Conservation (phyloP, 1,140 invertebrate genomes). For the Halictus rubicundus region DNA sequence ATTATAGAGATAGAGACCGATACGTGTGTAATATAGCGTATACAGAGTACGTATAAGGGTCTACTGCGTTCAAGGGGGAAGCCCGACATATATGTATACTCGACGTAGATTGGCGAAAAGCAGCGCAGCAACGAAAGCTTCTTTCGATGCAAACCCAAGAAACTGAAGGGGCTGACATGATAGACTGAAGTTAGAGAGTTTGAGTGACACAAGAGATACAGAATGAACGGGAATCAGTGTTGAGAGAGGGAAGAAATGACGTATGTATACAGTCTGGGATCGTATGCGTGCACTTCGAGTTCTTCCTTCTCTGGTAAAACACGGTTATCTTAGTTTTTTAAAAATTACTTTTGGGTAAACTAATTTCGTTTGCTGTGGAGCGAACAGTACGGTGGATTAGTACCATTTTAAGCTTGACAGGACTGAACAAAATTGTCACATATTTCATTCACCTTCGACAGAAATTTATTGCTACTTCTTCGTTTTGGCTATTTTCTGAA, state of each 20-base stretch:
- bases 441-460: too few species aligned
- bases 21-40: slow-evolving; percentile 56
- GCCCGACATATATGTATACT: slow-evolving; percentile 64
- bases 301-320: slow-evolving; percentile 26
- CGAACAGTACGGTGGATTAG: slow-evolving; percentile 5
- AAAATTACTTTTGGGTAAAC: neutral
- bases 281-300: slow-evolving; percentile 63
- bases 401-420: neutral
- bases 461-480: too few species aligned
- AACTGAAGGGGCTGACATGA: slow-evolving; percentile 61
- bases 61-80: slow-evolving; percentile 64
- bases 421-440: neutral
- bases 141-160: slow-evolving; percentile 76
- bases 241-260: neutral
- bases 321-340: neutral
- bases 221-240: neutral
- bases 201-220: neutral
- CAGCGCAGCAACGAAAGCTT: slow-evolving; percentile 79
- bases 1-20: slow-evolving; percentile 39
- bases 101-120: slow-evolving; percentile 78
- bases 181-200: slow-evolving; percentile 43
- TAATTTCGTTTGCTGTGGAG: neutral
- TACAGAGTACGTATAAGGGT: slow-evolving; percentile 56
- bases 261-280: slow-evolving; percentile 44
- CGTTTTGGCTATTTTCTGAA: too few species aligned